phyloP scores from a whole-genome alignment of 2,888 invertebrate genomes.

The Lagria hirta region DNA sequence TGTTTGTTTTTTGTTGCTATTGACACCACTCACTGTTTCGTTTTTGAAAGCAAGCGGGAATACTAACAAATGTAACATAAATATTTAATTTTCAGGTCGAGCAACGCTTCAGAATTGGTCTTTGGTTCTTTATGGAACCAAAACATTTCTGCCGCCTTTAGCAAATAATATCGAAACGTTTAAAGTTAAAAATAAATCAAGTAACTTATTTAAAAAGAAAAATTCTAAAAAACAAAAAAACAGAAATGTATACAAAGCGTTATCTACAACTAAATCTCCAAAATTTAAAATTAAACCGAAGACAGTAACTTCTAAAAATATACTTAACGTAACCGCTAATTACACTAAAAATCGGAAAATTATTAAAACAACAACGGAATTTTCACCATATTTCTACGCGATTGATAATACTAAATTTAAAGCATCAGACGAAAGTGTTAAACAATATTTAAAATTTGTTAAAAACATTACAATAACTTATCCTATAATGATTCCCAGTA shows the following conservation, averaged over 20 bases:
- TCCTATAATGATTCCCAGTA: slow-evolving; percentile 64
- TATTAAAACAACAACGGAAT: slow-evolving; percentile 39
- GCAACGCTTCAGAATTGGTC: slow-evolving; percentile 93
- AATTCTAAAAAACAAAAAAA: slow-evolving; percentile 51
- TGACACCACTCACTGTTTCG: slow-evolving; percentile 27
- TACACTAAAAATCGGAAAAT: slow-evolving; percentile 35
- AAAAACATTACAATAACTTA: slow-evolving; percentile 61
- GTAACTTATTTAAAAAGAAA: slow-evolving; percentile 59
- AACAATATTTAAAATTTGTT: slow-evolving; percentile 49
- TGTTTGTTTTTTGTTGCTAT: slow-evolving; percentile 31
- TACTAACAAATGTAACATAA: slow-evolving; percentile 35
- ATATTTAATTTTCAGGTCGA: slow-evolving; percentile 64
- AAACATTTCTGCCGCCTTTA: slow-evolving; percentile 52
- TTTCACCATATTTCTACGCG: slow-evolving; percentile 47
- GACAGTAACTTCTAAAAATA: slow-evolving; percentile 32
- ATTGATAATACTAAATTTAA: slow-evolving; percentile 47
- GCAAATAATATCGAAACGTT: slow-evolving; percentile 43
- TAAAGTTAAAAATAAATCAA: slow-evolving; percentile 52
- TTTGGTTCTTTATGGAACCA: slow-evolving; percentile 88
- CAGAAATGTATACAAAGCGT: slow-evolving; percentile 38
- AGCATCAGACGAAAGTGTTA: slow-evolving; percentile 44
- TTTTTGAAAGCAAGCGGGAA: too few relatives aligned
- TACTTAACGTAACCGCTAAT: slow-evolving; percentile 32
- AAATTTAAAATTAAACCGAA: slow-evolving; percentile 40
- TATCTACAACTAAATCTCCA: slow-evolving; percentile 36